phyloP scores from a whole-genome alignment of 2,797 vertebrate species.

The Rhabdomys pumilio region DNA sequence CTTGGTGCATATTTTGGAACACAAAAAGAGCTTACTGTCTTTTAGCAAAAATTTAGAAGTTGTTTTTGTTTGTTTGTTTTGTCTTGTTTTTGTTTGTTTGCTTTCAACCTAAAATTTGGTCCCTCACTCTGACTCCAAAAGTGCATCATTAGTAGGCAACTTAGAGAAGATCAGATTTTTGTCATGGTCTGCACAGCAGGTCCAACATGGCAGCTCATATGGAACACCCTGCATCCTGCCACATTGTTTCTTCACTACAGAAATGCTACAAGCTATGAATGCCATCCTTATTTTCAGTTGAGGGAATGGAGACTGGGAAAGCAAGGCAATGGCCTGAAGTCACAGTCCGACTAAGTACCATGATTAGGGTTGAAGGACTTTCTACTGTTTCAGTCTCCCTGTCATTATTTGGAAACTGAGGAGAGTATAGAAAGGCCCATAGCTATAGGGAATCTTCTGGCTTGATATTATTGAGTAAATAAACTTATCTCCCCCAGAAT shows the following conservation, averaged over 20 bases:
- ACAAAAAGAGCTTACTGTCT: not conserved
- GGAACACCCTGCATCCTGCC: not conserved
- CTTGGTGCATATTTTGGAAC: not conserved
- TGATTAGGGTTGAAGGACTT: not conserved
- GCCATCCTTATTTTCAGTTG: not conserved
- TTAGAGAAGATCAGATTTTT: not conserved
- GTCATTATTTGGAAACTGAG: too few species aligned
- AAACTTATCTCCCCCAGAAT: not conserved
- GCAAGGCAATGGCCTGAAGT: not conserved
- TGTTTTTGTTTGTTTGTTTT: not conserved
- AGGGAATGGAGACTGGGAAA: not conserved
- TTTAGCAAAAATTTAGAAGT: not conserved
- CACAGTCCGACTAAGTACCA: not conserved
- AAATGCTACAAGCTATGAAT: not conserved
- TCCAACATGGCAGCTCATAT: rapidly evolving
- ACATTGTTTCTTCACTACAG: not conserved
- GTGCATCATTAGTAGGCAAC: not conserved
- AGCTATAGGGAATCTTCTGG: not conserved
- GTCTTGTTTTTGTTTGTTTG: not conserved
- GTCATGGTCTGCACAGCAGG: not conserved
- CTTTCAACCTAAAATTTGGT: not conserved
- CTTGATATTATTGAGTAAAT: not conserved
- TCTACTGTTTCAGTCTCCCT: not conserved
- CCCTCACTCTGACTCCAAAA: not conserved
- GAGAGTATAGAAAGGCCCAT: too few species aligned